Conservation (phyloP, 2,113 vertebrate genomes). For the Etheostoma spectabile region DNA sequence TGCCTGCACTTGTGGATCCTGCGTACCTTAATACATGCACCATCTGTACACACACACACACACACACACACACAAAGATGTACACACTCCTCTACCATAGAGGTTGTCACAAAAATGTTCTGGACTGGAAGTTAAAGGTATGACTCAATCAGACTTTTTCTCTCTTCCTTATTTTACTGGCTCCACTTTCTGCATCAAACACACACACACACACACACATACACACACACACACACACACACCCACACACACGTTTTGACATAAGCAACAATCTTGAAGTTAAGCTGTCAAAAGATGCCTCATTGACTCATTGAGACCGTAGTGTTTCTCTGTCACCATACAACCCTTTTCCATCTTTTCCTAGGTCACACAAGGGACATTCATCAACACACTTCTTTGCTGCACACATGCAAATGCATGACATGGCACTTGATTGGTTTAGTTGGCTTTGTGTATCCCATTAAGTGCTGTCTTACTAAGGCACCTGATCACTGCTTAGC, state of each 20-base stretch:
- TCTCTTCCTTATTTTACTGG: conserved; percentile 25
- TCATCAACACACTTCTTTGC: background rate
- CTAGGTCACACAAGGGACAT: background rate
- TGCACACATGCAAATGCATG: conserved; percentile 21
- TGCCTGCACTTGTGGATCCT: conserved; percentile 28
- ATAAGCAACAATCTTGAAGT: conserved; percentile 4
- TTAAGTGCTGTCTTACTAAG: conserved; percentile 44
- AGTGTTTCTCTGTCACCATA: conserved; percentile 9
- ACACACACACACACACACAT: background rate
- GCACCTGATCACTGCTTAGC: conserved; percentile 54
- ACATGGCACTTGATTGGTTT: conserved; percentile 40
- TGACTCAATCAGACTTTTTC: conserved; percentile 62
- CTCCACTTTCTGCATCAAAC: background rate
- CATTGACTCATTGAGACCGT: conserved; percentile 20
- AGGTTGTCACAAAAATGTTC: conserved; percentile 73
- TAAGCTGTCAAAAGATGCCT: conserved; percentile 23
- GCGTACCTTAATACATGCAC: conserved; percentile 39
- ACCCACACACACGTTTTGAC: background rate
- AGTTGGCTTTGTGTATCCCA: conserved; percentile 49
- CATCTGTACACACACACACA: conserved; percentile 12
- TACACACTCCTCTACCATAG: conserved; percentile 18
- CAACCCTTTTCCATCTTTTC: conserved; percentile 15
- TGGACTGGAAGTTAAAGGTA: conserved; percentile 41
- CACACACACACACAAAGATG: background rate
- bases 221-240: background rate